phyloP scores from a whole-genome alignment of 1,140 invertebrate species.

The Mycetomoellerius zeteki region DNA sequence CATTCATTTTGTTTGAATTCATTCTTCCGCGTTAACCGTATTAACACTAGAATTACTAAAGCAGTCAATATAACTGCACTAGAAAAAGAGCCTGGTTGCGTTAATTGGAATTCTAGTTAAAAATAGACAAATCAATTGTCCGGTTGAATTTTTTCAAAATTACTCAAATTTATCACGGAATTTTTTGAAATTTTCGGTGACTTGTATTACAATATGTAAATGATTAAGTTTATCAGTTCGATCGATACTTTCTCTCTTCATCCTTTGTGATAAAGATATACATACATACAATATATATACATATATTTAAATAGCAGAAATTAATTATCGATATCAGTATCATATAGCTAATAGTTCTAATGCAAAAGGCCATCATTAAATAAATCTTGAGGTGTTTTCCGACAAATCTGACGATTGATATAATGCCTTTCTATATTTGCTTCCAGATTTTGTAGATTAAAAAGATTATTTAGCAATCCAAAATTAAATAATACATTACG shows the following conservation, averaged over 20 bases:
- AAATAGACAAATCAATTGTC: too few species aligned
- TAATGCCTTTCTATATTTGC: not conserved
- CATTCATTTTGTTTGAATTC: not conserved
- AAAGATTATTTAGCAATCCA: not conserved
- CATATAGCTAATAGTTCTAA: not conserved
- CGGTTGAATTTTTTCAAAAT: not conserved
- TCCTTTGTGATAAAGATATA: too few species aligned
- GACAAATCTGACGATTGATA: not conserved
- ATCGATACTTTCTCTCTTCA: not conserved
- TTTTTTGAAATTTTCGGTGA: not conserved
- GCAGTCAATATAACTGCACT: not conserved
- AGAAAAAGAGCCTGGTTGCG: too few species aligned
- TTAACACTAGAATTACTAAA: not conserved
- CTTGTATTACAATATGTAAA: not conserved
- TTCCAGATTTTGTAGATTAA: not conserved
- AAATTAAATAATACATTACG: conserved; percentile 8
- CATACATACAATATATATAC: too few species aligned
- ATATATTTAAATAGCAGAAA: not conserved
- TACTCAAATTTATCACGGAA: not conserved
- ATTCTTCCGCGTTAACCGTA: not conserved
- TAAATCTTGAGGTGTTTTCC: not conserved
- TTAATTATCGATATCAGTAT: not conserved
- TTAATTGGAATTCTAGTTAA: too few species aligned
- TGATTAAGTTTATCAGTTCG: not conserved
- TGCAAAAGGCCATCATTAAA: not conserved